phyloP scores from a whole-genome alignment of 2,888 invertebrate species.

The Automeris io region DNA sequence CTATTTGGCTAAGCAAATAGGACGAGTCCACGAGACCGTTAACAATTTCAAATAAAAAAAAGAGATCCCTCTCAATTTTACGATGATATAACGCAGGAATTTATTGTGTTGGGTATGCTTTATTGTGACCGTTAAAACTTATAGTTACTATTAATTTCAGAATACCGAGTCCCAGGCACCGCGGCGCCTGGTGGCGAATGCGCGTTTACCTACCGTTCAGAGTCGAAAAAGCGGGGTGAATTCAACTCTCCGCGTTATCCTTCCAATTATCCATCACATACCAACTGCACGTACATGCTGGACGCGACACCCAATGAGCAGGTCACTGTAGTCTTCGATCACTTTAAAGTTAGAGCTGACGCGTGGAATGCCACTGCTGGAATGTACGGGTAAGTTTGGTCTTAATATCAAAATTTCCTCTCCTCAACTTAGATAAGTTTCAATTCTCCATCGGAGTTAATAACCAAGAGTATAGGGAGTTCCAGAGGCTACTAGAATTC shows the following conservation, averaged over 20 bases:
- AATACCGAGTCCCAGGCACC: conserved; percentile 96
- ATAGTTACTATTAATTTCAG: conserved; percentile 56
- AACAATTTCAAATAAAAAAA: no score
- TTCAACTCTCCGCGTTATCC: conserved; percentile 98
- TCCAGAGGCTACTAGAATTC: no score
- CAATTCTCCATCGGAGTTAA: no score
- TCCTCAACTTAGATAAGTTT: no score
- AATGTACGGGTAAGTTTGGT: conserved; percentile 59
- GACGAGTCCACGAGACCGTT: no score
- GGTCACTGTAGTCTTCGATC: conserved; percentile 93
- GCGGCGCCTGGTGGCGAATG: conserved; percentile 95
- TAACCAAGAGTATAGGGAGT: no score
- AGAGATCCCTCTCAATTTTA: no score
- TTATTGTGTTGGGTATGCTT: no score
- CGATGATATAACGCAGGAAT: no score
- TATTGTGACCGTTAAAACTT: no score
- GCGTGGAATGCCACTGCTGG: conserved; percentile 84
- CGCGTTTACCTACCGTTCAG: conserved; percentile 92
- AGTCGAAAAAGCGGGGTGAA: conserved; percentile 91
- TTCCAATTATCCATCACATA: conserved; percentile 96
- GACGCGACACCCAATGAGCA: conserved; percentile 91
- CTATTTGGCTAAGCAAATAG: no score
- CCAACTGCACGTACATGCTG: conserved; percentile 95
- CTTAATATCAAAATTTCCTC: no score
- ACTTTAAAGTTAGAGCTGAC: conserved; percentile 92